Conservation (phyloP, 2,113 vertebrate species). For the Charadrius vociferus region DNA sequence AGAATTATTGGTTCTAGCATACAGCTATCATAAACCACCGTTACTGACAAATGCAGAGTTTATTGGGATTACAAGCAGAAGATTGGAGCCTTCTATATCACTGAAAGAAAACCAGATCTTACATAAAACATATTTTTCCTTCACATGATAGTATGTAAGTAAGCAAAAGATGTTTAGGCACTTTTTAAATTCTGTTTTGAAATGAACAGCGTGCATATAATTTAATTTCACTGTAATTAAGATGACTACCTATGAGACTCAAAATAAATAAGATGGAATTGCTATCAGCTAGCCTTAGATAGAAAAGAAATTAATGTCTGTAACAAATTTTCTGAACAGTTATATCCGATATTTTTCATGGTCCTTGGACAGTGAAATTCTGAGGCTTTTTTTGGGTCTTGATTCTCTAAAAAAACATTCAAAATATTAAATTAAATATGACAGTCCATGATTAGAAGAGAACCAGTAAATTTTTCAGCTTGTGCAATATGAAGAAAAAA, state of each 20-base stretch:
- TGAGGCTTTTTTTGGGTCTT: conserved; percentile 13
- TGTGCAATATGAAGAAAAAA: neutral
- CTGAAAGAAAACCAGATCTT: conserved; percentile 49
- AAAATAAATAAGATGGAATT: conserved; percentile 32
- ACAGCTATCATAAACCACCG: neutral
- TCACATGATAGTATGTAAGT: conserved; percentile 24
- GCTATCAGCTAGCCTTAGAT: conserved; percentile 2
- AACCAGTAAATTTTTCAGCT: neutral
- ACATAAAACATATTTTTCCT: conserved; percentile 34
- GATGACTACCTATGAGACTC: conserved; percentile 8
- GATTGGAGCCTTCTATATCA: neutral
- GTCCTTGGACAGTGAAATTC: neutral
- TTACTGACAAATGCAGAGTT: neutral
- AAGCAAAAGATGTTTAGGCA: conserved; percentile 51
- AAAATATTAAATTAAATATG: conserved; percentile 28
- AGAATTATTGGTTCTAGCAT: neutral
- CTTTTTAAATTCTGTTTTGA: conserved; percentile 55
- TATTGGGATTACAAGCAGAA: neutral
- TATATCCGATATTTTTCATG: neutral
- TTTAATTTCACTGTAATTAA: conserved; percentile 68
- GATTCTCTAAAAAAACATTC: conserved; percentile 34
- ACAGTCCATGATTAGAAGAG: neutral
- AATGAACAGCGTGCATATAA: conserved; percentile 35
- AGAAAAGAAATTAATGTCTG: neutral
- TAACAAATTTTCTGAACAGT: neutral